A percentile compares a stretch with the other conserved stretches of the same genome.
phyloP scores from a whole-genome alignment of 2,113 vertebrate genomes.

The Chionomys nivalis region DNA sequence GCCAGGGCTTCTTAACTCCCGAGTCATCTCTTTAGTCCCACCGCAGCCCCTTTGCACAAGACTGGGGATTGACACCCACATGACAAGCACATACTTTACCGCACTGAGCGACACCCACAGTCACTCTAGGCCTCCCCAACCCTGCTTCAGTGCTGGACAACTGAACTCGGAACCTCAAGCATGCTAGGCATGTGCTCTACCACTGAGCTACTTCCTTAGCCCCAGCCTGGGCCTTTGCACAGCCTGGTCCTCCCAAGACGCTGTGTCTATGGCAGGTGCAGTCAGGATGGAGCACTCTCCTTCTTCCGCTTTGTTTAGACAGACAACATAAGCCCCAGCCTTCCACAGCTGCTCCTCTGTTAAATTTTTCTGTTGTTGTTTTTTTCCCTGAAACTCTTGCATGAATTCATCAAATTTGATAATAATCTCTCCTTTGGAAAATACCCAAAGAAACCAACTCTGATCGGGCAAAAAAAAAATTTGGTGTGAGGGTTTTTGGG shows the following conservation, averaged over 20 bases:
- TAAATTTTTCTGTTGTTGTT: neutral
- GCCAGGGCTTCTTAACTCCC: neutral
- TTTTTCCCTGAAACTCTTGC: neutral
- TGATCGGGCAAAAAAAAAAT: neutral
- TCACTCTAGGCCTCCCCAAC: neutral
- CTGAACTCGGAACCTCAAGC: neutral
- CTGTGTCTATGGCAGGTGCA: accelerated
- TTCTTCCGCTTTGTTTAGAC: neutral
- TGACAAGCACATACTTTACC: neutral
- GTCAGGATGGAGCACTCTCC: neutral
- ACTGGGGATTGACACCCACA: neutral
- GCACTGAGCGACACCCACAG: neutral
- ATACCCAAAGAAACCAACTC: neutral
- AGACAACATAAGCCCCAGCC: accelerated
- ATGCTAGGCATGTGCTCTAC: neutral
- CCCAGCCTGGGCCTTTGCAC: neutral
- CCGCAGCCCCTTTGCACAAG: neutral
- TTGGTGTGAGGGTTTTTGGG: neutral
- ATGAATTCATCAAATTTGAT: neutral
- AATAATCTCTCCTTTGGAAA: neutral
- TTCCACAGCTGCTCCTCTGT: neutral
- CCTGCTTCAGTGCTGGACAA: neutral
- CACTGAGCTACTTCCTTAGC: neutral
- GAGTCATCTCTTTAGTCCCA: neutral
- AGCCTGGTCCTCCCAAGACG: too few relatives aligned